Percentiles rank a stretch among this genome's conserved stretches.
Evolutionary conservation across 30 jellyfish, hydroid and myxozoan genomes (phyloP).

Genomic region (Cassiopea xamachana): DNA sequence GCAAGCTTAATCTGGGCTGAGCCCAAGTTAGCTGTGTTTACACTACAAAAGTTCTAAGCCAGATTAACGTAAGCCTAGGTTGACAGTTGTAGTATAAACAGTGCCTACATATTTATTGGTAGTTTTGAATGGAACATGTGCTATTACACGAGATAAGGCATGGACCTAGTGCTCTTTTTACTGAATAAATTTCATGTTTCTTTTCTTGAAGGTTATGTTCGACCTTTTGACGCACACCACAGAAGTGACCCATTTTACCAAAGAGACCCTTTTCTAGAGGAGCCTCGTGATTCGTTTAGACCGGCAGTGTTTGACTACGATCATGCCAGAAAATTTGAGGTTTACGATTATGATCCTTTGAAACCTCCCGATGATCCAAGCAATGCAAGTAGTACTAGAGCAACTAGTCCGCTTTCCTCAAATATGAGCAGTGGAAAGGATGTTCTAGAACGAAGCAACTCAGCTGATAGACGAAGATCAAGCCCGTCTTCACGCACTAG

Average conservation of each 20-base stretch:
- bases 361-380: not conserved
- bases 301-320: slow-evolving; percentile 72
- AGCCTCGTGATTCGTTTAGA: slow-evolving; percentile 37
- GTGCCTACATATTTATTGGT: no score
- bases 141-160: no score
- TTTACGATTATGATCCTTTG: slow-evolving; percentile 34
- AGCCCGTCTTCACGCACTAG: slow-evolving; percentile 42
- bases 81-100: no score
- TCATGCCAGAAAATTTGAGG: slow-evolving; percentile 48
- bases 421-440: slow-evolving; percentile 7
- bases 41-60: no score
- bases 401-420: slow-evolving; percentile 2
- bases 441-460: not conserved
- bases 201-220: not conserved
- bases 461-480: slow-evolving; percentile 41
- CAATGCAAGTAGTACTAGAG: slow-evolving; percentile 23
- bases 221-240: slow-evolving; percentile 35
- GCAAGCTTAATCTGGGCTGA: no score
- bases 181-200: not conserved
- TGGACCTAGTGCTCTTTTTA: no score
- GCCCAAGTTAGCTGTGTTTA: no score
- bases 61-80: no score
- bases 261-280: slow-evolving; percentile 26
- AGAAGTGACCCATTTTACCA: slow-evolving; percentile 31
- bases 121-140: no score